A percentile compares a stretch with the other conserved stretches of the same genome.
Evolutionary conservation across 2,113 vertebrate species (phyloP).

Genomic region (Sturnira hondurensis): DNA sequence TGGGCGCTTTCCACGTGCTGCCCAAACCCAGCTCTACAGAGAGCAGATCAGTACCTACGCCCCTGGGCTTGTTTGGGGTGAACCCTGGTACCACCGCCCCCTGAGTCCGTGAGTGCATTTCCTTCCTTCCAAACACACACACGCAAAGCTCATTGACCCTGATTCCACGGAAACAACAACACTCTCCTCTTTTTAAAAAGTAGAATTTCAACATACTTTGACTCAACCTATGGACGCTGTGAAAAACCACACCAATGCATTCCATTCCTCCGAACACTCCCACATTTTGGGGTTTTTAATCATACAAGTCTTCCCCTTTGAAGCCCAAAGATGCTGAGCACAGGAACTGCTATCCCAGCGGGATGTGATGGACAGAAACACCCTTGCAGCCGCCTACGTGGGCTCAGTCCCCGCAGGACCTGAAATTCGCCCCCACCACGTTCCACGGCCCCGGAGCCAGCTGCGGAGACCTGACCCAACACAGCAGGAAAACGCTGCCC

Average conservation of each 20-base stretch:
- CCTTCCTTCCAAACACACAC: neutral
- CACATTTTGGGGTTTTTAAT: neutral
- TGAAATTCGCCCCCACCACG: neutral
- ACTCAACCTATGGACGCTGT: neutral
- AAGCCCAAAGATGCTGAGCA: neutral
- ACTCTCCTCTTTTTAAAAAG: neutral
- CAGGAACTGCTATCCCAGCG: neutral
- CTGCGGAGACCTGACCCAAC: neutral
- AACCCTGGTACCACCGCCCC: neutral
- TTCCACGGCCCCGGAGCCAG: neutral
- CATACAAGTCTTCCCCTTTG: neutral
- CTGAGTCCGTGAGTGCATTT: neutral
- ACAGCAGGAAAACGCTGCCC: neutral
- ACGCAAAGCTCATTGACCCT: neutral
- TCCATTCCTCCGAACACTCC: neutral
- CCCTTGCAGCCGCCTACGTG: neutral
- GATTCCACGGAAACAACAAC: neutral
- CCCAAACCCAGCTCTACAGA: slow-evolving; percentile 17
- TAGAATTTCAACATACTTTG: neutral
- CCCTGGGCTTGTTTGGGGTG: neutral
- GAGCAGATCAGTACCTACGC: slow-evolving; percentile 20
- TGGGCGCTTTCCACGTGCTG: slow-evolving; percentile 42
- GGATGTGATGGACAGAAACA: neutral
- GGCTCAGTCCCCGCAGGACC: neutral
- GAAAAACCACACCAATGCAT: neutral